These are phyloP conservation scores for Dolichopus griseipennis DNA, from an alignment of 2,888 invertebrate species.

Conservation along the genomic window DNA sequence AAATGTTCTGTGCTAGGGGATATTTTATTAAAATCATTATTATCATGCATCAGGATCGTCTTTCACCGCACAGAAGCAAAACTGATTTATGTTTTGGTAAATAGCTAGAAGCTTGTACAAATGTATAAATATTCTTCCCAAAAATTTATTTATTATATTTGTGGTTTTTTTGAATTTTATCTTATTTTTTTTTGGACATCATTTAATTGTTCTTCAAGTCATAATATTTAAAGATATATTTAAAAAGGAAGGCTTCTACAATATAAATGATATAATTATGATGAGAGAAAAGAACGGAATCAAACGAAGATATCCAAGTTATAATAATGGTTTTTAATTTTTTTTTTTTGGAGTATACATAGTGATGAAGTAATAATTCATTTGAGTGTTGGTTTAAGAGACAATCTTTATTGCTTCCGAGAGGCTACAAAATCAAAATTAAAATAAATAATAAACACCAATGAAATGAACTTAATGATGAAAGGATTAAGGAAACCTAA, in stretches of 20 bases:
- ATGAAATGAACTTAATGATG: too few relatives aligned
- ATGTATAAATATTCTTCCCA: background rate
- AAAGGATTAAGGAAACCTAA: too few relatives aligned
- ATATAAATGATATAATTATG: background rate
- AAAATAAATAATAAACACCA: too few relatives aligned
- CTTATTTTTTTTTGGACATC: background rate
- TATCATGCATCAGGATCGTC: background rate
- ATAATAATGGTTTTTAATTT: background rate
- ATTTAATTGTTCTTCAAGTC: background rate
- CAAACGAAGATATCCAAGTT: background rate
- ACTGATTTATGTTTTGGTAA: background rate
- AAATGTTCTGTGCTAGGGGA: background rate
- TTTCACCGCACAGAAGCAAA: background rate
- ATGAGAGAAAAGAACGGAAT: background rate
- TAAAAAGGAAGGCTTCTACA: background rate
- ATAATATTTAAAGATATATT: background rate
- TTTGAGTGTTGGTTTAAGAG: background rate
- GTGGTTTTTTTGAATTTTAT: background rate
- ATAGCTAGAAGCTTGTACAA: background rate
- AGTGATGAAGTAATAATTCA: slow-evolving; percentile 1
- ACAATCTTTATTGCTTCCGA: background rate
- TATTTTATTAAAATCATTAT: background rate
- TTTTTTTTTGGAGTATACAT: too few relatives aligned
- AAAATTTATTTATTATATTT: background rate
- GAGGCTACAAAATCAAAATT: too few relatives aligned